Conservation (phyloP, 1,140 invertebrate species). For the Agrilus planipennis region DNA sequence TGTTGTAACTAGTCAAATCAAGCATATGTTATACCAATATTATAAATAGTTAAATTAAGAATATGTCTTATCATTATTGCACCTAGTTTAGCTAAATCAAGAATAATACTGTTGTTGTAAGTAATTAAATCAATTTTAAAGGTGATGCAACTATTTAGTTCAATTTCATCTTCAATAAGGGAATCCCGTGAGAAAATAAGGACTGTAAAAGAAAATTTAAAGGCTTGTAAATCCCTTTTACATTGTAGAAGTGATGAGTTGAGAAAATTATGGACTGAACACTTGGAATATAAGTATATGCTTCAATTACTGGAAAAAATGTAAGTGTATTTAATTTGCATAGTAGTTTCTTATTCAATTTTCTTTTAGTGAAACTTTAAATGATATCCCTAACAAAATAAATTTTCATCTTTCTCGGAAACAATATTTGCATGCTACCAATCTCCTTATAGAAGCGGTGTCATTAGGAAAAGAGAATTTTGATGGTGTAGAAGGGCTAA, state of each 20-base stretch:
- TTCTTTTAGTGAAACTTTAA: slow-evolving; percentile 54
- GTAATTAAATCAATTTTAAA: slow-evolving; percentile 26
- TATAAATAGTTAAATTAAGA: too few species aligned
- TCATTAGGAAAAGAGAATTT: slow-evolving; percentile 57
- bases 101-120: too few species aligned
- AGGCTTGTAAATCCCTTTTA: slow-evolving; percentile 80
- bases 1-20: too few species aligned
- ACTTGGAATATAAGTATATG: slow-evolving; percentile 84
- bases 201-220: slow-evolving; percentile 78
- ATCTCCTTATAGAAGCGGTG: slow-evolving; percentile 59
- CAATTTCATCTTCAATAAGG: slow-evolving; percentile 63
- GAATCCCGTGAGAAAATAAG: slow-evolving; percentile 71
- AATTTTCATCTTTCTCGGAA: slow-evolving; percentile 58
- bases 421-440: slow-evolving; percentile 77
- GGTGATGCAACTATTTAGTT: slow-evolving; percentile 56
- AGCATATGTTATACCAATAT: too few species aligned
- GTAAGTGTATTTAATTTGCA: slow-evolving; percentile 38
- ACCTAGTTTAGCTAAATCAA: too few species aligned
- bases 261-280: slow-evolving; percentile 83
- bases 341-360: not conserved
- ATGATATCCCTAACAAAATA: slow-evolving; percentile 65
- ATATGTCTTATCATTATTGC: too few species aligned
- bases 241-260: slow-evolving; percentile 88
- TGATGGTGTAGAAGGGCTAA: slow-evolving; percentile 67
- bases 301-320: slow-evolving; percentile 79